A percentile compares a stretch with the other conserved stretches of the same genome.
phyloP scores from a whole-genome alignment of 2,888 invertebrate species.

The Eupithecia insigniata region DNA sequence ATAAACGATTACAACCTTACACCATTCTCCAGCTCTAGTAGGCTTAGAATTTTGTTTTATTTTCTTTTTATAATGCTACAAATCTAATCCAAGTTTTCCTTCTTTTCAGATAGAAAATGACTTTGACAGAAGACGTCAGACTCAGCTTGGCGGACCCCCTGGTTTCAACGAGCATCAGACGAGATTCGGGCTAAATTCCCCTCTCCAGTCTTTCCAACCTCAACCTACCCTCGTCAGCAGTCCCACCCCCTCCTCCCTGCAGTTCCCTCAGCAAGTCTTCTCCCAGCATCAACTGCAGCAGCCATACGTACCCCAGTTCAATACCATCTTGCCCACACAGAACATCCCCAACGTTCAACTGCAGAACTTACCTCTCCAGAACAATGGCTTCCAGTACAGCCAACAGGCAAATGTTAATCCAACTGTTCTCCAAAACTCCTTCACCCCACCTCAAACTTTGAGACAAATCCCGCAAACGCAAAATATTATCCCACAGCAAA shows the following conservation, averaged over 20 bases:
- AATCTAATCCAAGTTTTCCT: slow-evolving; percentile 37
- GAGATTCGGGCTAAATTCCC: slow-evolving; percentile 76
- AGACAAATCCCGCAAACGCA: slow-evolving; percentile 62
- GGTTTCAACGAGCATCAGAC: slow-evolving; percentile 79
- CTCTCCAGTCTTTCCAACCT: slow-evolving; percentile 72
- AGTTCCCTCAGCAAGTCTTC: slow-evolving; percentile 64
- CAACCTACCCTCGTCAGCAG: slow-evolving; percentile 62
- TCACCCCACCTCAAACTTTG: slow-evolving; percentile 59
- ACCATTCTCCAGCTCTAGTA: not conserved
- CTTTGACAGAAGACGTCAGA: slow-evolving; percentile 78
- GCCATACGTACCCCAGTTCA: slow-evolving; percentile 74
- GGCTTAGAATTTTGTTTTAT: not conserved
- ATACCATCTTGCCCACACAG: slow-evolving; percentile 63
- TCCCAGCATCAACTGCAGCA: slow-evolving; percentile 56
- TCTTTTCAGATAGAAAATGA: slow-evolving; percentile 80
- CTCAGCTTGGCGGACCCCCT: slow-evolving; percentile 63
- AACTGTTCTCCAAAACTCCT: slow-evolving; percentile 60
- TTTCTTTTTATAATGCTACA: not conserved
- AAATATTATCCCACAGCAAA: slow-evolving; percentile 66
- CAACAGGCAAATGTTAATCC: slow-evolving; percentile 60
- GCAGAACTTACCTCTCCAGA: slow-evolving; percentile 57
- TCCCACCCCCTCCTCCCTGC: slow-evolving; percentile 64
- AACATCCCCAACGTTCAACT: slow-evolving; percentile 57
- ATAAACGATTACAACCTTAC: not conserved
- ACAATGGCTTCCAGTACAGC: slow-evolving; percentile 66